Conservation (phyloP, 2,888 invertebrate species). For the Pomacea canaliculata region DNA sequence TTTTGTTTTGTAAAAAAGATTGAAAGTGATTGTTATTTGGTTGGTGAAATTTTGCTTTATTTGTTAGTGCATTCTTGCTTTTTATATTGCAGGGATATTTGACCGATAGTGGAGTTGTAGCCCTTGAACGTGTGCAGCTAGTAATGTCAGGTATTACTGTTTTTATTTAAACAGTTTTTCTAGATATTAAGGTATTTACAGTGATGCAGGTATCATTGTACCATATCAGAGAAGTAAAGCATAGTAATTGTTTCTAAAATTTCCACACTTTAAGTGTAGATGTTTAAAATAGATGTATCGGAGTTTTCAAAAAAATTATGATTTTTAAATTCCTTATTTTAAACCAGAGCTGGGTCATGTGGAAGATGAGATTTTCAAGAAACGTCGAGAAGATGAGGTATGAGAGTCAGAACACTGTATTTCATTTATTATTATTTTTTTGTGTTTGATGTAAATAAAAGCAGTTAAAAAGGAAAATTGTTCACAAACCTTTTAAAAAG, state of each 20-base stretch:
- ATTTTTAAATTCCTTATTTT: constrained; percentile 1
- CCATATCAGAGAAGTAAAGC: no score
- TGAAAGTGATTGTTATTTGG: no score
- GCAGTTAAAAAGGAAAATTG: no score
- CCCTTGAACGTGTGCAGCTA: constrained; percentile 91
- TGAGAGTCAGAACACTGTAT: constrained; percentile 11
- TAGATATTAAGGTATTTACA: background rate
- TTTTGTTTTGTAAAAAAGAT: no score
- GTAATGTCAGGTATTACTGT: constrained; percentile 79
- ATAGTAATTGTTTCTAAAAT: no score
- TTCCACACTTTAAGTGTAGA: no score
- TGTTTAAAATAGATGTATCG: constrained; percentile 5
- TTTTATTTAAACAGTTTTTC: no score
- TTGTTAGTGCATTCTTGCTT: no score
- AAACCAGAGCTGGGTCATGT: constrained; percentile 84
- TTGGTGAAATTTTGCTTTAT: no score
- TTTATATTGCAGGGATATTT: constrained; percentile 82
- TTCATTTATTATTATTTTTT: background rate
- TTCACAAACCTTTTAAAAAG: no score
- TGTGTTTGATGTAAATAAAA: background rate
- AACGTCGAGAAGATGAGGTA: constrained; percentile 85
- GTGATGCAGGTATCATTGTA: no score
- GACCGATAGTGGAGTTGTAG: constrained; percentile 94
- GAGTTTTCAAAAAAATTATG: background rate
- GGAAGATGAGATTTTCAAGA: constrained; percentile 97